Conservation (phyloP, 2,888 invertebrate genomes). For the Meliscaeva auricollis region DNA sequence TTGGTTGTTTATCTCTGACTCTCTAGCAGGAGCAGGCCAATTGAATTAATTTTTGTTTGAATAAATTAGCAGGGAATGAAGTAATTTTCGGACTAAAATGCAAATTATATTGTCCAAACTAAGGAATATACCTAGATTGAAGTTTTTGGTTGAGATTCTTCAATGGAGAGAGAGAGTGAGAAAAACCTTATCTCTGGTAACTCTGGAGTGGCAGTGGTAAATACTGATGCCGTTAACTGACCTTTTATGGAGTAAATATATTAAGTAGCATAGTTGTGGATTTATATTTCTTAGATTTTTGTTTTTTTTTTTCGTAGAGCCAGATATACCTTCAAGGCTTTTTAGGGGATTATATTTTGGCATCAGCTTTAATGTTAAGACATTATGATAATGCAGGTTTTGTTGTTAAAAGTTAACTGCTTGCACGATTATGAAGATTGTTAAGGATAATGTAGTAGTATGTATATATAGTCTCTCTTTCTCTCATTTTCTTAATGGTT, state of each 20-base stretch:
- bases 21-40: slow-evolving; percentile 64
- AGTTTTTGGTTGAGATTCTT: slow-evolving; percentile 40
- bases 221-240: slow-evolving; percentile 45
- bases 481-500: slow-evolving; percentile 31
- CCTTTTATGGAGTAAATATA: slow-evolving; percentile 51
- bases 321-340: slow-evolving; percentile 1
- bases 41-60: slow-evolving; percentile 75
- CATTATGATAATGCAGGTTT: slow-evolving; percentile 57
- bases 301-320: slow-evolving; percentile 16
- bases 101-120: slow-evolving; percentile 58
- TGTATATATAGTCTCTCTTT: not conserved
- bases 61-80: slow-evolving; percentile 70
- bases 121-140: slow-evolving; percentile 33
- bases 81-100: slow-evolving; percentile 66
- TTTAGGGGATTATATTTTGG: slow-evolving; percentile 9
- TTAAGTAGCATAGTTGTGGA: slow-evolving; percentile 12
- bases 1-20: slow-evolving; percentile 61
- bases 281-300: slow-evolving; percentile 45
- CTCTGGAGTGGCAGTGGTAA: slow-evolving; percentile 21
- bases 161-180: not conserved
- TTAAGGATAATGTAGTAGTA: slow-evolving; percentile 6
- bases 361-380: slow-evolving; percentile 33
- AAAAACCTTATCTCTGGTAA: slow-evolving; percentile 42
- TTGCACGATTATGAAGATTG: slow-evolving; percentile 45
- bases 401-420: slow-evolving; percentile 52